Percentiles rank a stretch among this genome's conserved stretches.
phyloP scores from a whole-genome alignment of 30 jellyfish, hydroid and myxozoan species.

The Cassiopea xamachana region DNA sequence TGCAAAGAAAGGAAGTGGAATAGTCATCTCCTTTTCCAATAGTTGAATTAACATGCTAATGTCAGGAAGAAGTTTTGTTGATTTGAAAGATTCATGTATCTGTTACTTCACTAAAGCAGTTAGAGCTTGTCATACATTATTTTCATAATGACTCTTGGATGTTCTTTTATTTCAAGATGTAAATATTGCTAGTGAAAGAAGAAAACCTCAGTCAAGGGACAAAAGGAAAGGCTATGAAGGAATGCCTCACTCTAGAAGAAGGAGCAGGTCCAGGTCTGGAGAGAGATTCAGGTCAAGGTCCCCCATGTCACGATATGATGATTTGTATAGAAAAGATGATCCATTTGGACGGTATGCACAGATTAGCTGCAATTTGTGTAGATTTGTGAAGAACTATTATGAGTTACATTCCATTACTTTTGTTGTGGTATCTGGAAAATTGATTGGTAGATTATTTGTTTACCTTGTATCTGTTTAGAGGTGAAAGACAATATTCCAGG shows the following conservation, averaged over 20 bases:
- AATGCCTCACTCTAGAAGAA: conserved; percentile 14
- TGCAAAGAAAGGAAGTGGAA: no score
- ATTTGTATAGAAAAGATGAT: conserved; percentile 67
- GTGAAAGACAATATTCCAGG: conserved; percentile 33
- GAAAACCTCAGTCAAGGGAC: conserved; percentile 77
- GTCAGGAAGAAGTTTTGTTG: no score
- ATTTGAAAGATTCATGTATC: no score
- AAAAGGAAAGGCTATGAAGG: conserved; percentile 56
- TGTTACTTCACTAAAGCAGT: no score
- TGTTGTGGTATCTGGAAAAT: no score
- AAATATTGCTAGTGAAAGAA: conserved; percentile 90
- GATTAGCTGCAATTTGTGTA: not conserved
- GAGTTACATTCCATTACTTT: no score
- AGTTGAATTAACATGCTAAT: no score
- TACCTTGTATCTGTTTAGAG: not conserved
- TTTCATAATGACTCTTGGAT: not conserved
- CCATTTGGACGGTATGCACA: conserved; percentile 20
- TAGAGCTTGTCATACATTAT: not conserved
- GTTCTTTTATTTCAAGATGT: conserved; percentile 58
- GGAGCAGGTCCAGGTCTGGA: conserved; percentile 50
- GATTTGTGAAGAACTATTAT: not conserved
- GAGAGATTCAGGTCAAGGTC: conserved; percentile 72
- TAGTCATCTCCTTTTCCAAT: no score
- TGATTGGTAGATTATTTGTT: no score
- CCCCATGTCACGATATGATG: conserved; percentile 93